Evolutionary conservation across 2,113 vertebrate genomes (phyloP).

Genomic region (Microcebus ravelobensis): DNA sequence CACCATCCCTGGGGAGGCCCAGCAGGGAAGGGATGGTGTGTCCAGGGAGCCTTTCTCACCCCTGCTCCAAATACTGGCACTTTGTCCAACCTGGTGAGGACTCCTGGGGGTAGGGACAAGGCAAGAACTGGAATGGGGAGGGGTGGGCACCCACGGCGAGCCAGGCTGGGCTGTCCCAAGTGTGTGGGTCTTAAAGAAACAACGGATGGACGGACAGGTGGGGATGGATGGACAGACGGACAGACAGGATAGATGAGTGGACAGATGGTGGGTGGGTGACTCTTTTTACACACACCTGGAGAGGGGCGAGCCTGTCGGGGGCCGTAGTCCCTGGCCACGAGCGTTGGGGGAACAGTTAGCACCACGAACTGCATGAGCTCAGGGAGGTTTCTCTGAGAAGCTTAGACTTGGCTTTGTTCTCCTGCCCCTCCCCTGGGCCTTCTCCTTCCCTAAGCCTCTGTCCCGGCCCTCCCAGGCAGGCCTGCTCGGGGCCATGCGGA

Average conservation of each 20-base stretch:
- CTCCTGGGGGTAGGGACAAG: too few species aligned
- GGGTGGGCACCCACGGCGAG: too few species aligned
- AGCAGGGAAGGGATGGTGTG: neutral
- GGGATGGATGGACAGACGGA: neutral
- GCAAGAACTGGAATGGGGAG: neutral
- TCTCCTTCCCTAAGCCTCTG: neutral
- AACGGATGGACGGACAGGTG: neutral
- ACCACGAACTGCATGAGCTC: fast-evolving
- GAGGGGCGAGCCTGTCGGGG: neutral
- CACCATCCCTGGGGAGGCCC: neutral
- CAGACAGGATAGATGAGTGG: neutral
- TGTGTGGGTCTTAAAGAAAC: neutral
- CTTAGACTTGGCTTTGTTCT: neutral
- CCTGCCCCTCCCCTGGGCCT: neutral
- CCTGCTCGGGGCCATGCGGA: neutral
- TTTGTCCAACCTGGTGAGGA: neutral
- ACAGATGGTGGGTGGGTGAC: neutral
- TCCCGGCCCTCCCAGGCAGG: neutral
- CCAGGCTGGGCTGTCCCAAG: neutral
- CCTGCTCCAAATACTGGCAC: neutral
- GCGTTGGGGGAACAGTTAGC: fast-evolving
- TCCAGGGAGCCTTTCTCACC: neutral
- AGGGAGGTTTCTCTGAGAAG: neutral
- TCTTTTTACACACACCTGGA: neutral
- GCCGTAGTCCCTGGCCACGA: fast-evolving